Evolutionary conservation across 1,140 invertebrate genomes (phyloP).

Genomic region (Drosophila sechellia): DNA sequence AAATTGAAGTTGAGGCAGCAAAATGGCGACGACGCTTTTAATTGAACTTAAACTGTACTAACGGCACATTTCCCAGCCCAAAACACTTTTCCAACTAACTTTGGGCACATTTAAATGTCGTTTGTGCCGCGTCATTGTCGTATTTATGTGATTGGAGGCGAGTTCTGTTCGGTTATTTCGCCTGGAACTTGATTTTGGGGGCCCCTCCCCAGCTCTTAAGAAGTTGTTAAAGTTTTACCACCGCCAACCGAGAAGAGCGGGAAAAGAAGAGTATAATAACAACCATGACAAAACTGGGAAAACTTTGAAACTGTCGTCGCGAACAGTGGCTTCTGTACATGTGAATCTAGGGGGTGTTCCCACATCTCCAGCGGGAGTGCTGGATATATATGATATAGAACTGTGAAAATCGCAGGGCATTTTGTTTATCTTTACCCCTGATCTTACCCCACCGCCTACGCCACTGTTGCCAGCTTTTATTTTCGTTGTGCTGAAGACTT

Average conservation of each 20-base stretch:
- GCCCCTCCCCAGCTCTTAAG: conserved; percentile 48
- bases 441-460: not conserved
- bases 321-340: not conserved
- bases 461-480: conserved; percentile 4
- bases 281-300: conserved; percentile 61
- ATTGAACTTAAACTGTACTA: conserved; percentile 78
- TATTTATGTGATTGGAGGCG: conserved; percentile 54
- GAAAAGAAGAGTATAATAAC: conserved; percentile 23
- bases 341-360: not conserved
- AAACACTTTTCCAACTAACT: conserved; percentile 29
- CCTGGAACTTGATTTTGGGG: conserved; percentile 62
- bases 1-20: conserved; percentile 60
- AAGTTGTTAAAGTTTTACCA: conserved; percentile 74
- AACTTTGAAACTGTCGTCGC: conserved; percentile 62
- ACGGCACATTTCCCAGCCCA: conserved; percentile 56
- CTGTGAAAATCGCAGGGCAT: not conserved
- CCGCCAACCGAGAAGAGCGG: conserved; percentile 19
- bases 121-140: conserved; percentile 72
- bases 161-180: conserved; percentile 36
- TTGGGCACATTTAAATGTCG: conserved; percentile 58
- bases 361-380: not conserved
- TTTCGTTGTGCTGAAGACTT: conserved; percentile 56
- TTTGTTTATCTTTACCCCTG: conserved; percentile 3
- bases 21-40: conserved; percentile 62
- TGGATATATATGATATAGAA: too few species aligned